Base-by-base conservation (phyloP, 2,797 vertebrate genomes). In the Myotis planiceps region DNA sequence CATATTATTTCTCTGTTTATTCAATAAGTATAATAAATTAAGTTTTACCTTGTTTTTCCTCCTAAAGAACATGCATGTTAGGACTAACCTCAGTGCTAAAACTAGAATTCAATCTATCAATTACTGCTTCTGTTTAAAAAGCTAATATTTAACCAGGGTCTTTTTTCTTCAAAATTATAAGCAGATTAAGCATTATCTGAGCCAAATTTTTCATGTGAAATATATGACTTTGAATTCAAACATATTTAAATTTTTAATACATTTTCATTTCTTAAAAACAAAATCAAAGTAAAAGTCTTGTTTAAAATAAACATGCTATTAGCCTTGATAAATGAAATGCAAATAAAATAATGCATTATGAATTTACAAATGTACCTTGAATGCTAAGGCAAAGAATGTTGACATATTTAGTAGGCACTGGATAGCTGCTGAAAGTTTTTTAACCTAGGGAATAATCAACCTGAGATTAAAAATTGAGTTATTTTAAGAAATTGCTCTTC, bases 241-340 rank as follows among this genome's bases (percentile, higher is more conserved):
- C 58, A 78, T 58, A 55, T 94, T 65, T 5, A 39, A 89, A 71
- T 39, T 39, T 53, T 58, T 12, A 85, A 42, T 69, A 79, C 9
- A 63, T 86, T 92, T 95, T 96, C 27, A 81, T 92, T 92, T 92
- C 55, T 89, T 49, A 91, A 96, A 95, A 91, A 87, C 27, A 37
- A 16, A 9, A 66, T 90, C 81, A 42, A 49, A 16, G 55, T 83
- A 87, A 88, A 76, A n/a, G n/a, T 96, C 69, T 86, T 84, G 2
- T 87, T 87, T 95, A 45, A 88, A 88, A 71, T 47, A 91, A 86
- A 75, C 76, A 79, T 72, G 55, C 3, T 69, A 53, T 90, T 90
- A 80, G 14, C 51, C 19, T 82, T 94, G 39, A 66, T 85, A 96
- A 97, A 55, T 93, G 55, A 85, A 92, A 94, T 55, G 7, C n/a